These are phyloP conservation scores for Mamestra brassicae DNA, from an alignment of 2,888 invertebrate species.

Conservation along the genomic window DNA sequence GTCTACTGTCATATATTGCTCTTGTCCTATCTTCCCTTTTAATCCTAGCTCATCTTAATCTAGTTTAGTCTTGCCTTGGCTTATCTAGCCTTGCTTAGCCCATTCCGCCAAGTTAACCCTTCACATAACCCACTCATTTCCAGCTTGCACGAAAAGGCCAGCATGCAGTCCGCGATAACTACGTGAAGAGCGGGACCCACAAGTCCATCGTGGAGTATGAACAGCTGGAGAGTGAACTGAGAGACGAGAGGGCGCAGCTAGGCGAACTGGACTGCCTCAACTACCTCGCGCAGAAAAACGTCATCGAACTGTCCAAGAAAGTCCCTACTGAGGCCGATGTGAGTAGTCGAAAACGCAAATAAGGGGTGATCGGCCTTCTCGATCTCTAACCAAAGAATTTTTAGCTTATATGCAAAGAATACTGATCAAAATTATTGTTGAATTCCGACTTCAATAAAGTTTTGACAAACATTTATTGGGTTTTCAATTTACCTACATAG, in stretches of 20 bases:
- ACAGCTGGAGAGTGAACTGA: conserved; percentile 87
- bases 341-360: conserved; percentile 54
- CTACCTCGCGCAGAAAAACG: conserved; percentile 84
- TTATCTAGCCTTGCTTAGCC: no score
- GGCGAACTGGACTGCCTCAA: conserved; percentile 89
- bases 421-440: not conserved
- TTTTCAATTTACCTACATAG: conserved; percentile 15
- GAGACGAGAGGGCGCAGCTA: conserved; percentile 88
- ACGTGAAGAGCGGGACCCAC: conserved; percentile 87
- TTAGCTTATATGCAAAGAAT: no score
- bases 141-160: conserved; percentile 85
- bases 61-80: not conserved
- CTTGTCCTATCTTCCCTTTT: not conserved
- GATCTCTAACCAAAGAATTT: not conserved
- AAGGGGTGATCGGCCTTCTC: not conserved
- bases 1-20: not conserved
- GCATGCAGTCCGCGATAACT: conserved; percentile 87
- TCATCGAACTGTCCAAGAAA: conserved; percentile 81
- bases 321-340: conserved; percentile 87
- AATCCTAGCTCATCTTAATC: not conserved
- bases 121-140: not conserved
- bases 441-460: conserved; percentile 4
- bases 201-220: conserved; percentile 89
- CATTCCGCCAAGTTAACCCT: not conserved
- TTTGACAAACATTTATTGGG: not conserved